phyloP scores from a whole-genome alignment of 2,797 vertebrate species.

The Enteromius treurensis region DNA sequence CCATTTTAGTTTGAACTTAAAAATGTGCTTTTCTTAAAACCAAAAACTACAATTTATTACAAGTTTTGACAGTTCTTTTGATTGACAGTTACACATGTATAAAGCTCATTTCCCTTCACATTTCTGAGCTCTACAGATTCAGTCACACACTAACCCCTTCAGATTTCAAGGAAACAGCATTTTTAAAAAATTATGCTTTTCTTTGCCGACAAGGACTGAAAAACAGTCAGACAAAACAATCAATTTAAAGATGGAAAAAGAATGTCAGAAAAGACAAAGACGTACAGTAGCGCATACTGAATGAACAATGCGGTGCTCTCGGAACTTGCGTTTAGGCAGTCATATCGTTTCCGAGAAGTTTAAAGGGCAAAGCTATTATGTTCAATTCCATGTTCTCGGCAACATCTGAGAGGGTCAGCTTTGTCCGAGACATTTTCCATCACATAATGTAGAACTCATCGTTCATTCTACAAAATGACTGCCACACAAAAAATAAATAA shows the following conservation, averaged over 20 bases:
- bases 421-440: constrained; percentile 15
- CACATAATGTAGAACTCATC: not conserved
- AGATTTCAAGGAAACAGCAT: not conserved
- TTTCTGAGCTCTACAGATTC: not conserved
- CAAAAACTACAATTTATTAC: not conserved
- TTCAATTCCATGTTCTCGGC: constrained; percentile 19
- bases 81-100: not conserved
- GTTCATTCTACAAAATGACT: constrained; percentile 3
- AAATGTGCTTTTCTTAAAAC: not conserved
- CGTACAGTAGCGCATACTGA: not conserved
- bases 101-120: not conserved
- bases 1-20: too few species aligned
- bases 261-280: constrained; percentile 22
- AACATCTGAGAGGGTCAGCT: constrained; percentile 19
- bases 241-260: constrained; percentile 13
- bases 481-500: not conserved
- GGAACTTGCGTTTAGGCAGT: constrained; percentile 18
- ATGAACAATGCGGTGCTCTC: constrained; percentile 18
- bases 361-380: constrained; percentile 45
- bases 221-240: constrained; percentile 29
- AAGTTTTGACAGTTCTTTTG: not conserved
- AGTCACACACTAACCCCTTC: not conserved
- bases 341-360: constrained; percentile 23
- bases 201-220: constrained; percentile 51
- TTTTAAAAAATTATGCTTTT: constrained; percentile 25